phyloP scores from a whole-genome alignment of 2,113 vertebrate genomes.

The Paralichthys olivaceus region DNA sequence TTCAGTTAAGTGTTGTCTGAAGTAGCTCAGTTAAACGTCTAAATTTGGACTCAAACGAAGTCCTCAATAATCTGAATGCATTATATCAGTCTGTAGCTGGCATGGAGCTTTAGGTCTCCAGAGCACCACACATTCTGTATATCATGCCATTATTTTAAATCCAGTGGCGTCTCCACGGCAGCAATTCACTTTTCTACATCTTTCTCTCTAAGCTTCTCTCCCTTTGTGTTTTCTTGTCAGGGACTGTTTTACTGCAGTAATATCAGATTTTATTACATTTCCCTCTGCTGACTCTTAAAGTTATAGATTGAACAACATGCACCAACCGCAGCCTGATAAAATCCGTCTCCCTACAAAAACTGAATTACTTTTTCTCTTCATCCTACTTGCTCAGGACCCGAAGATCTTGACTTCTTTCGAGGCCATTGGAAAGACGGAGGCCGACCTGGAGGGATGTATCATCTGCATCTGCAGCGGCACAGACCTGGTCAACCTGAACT shows the following conservation, averaged over 20 bases:
- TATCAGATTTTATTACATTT: not conserved
- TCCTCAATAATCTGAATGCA: not conserved
- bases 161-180: not conserved
- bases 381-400: slow-evolving; percentile 85
- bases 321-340: not conserved
- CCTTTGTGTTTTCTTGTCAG: not conserved
- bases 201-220: not conserved
- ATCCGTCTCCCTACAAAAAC: not conserved
- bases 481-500: slow-evolving; percentile 97
- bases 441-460: slow-evolving; percentile 92
- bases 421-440: slow-evolving; percentile 90
- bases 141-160: not conserved
- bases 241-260: not conserved
- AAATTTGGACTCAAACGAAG: not conserved
- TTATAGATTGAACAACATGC: not conserved
- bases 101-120: not conserved
- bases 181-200: not conserved
- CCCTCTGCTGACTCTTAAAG: not conserved
- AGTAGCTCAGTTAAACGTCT: not conserved
- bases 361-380: not conserved
- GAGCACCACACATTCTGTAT: not conserved
- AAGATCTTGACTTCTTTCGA: slow-evolving; percentile 95
- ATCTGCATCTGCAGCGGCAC: slow-evolving; percentile 96
- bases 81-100: not conserved
- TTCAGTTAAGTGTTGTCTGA: too few species aligned